phyloP scores from a whole-genome alignment of 2,113 vertebrate species.

The Panurus biarmicus region DNA sequence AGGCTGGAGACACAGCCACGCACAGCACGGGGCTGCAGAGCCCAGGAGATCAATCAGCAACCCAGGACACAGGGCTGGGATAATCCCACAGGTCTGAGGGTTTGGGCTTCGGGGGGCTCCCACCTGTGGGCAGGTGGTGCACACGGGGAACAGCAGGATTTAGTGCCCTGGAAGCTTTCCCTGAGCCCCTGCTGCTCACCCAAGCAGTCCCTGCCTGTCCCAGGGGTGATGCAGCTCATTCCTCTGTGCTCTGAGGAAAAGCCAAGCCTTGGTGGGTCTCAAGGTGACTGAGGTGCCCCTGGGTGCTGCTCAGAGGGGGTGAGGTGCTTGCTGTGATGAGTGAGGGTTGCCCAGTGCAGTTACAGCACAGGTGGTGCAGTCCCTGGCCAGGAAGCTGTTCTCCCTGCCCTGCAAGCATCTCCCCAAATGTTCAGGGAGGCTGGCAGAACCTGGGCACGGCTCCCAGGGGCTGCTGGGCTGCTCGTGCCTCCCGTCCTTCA shows the following conservation, averaged over 20 bases:
- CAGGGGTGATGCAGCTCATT: rapidly evolving
- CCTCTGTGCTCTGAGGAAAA: rapidly evolving
- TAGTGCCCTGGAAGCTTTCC: rapidly evolving
- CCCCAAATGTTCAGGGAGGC: rapidly evolving
- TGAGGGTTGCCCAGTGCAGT: rapidly evolving
- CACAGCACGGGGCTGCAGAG: rapidly evolving
- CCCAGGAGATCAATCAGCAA: rapidly evolving
- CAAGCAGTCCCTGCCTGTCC: rapidly evolving
- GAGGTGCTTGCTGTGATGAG: not conserved
- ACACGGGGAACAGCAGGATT: rapidly evolving
- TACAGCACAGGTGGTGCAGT: not conserved
- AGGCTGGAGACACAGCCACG: not conserved
- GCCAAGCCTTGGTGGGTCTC: no score
- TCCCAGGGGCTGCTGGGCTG: not conserved
- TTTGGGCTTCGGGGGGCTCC: not conserved
- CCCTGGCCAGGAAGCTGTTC: not conserved
- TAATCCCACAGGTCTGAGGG: not conserved
- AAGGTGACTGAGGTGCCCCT: rapidly evolving
- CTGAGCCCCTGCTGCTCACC: rapidly evolving
- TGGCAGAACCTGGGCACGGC: not conserved
- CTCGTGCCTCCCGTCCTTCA: not conserved
- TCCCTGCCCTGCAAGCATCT: not conserved
- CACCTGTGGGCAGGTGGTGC: not conserved
- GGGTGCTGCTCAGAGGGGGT: not conserved
- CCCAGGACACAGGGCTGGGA: not conserved